phyloP scores from a whole-genome alignment of 2,888 invertebrate species.

The Notodonta ziczac region DNA sequence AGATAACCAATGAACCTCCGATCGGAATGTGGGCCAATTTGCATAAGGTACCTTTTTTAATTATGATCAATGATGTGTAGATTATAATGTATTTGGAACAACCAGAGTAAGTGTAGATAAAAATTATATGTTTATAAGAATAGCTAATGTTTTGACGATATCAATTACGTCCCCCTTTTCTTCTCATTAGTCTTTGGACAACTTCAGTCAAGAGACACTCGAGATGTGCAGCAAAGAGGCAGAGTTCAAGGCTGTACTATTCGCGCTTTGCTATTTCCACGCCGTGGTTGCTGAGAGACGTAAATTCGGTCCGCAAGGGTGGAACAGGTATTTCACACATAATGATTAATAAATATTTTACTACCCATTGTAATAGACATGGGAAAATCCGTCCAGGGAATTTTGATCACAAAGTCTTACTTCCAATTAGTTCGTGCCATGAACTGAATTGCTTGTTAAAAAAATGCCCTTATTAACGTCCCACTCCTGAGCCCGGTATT shows the following conservation, averaged over 20 bases:
- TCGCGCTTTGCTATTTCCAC: conserved; percentile 97
- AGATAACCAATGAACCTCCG: conserved; percentile 98
- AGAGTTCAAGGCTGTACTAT: conserved; percentile 95
- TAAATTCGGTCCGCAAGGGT: conserved; percentile 97
- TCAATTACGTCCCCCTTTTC: conserved; percentile 5
- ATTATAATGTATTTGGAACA: no score
- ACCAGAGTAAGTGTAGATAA: no score
- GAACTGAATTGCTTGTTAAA: no score
- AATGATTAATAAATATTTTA: neutral
- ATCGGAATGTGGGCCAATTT: conserved; percentile 97
- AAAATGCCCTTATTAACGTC: no score
- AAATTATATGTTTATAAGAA: no score
- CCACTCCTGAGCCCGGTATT: no score
- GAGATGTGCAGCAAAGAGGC: conserved; percentile 97
- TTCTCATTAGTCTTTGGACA: conserved; percentile 88
- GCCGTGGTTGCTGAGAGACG: conserved; percentile 96
- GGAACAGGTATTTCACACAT: conserved; percentile 86
- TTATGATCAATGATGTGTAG: no score
- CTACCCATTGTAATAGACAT: no score
- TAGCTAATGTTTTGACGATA: no score
- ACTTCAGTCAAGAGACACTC: conserved; percentile 95
- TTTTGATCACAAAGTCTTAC: no score
- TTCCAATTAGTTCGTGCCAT: no score
- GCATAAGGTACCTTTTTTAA: conserved; percentile 87
- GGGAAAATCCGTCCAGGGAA: no score